Evolutionary conservation across 2,888 invertebrate species (phyloP).

Genomic region (Pseudococcus viburni): DNA sequence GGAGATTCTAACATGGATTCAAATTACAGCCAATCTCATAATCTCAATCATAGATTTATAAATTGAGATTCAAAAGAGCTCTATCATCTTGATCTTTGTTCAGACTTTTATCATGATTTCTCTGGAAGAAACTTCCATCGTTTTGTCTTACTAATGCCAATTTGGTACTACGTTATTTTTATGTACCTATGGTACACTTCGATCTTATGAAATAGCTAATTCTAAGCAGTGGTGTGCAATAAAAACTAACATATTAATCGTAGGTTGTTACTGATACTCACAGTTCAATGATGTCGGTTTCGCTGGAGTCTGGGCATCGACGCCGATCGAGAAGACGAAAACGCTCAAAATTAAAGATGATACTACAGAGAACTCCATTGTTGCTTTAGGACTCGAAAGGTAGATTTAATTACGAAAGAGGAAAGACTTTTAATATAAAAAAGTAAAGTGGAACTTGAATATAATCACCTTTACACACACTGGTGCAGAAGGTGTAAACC

Average conservation of each 20-base stretch:
- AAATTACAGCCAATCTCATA: too few relatives aligned
- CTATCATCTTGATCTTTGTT: too few relatives aligned
- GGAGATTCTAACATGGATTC: too few relatives aligned
- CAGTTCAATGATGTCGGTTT: slow-evolving; percentile 39
- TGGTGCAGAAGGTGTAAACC: slow-evolving; percentile 83
- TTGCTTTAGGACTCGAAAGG: background rate
- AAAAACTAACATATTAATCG: background rate
- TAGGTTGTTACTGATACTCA: slow-evolving; percentile 33
- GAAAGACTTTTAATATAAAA: background rate
- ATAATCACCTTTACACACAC: slow-evolving; percentile 88
- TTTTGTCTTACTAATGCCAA: too few relatives aligned
- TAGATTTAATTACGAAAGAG: slow-evolving; percentile 1
- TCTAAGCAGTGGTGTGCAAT: too few relatives aligned
- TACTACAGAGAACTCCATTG: slow-evolving; percentile 21
- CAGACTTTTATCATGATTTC: too few relatives aligned
- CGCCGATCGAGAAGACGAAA: slow-evolving; percentile 8
- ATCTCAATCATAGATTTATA: too few relatives aligned
- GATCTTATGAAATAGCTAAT: too few relatives aligned
- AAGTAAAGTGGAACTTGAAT: slow-evolving; percentile 12
- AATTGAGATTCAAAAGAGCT: too few relatives aligned
- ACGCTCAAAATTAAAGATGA: slow-evolving; percentile 3
- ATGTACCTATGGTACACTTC: too few relatives aligned
- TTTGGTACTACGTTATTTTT: too few relatives aligned
- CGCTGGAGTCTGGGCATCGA: background rate
- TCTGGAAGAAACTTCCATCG: too few relatives aligned